Evolutionary conservation across 35 echinoderm and acorn worm genomes (phyloP), one percentile per base, ranked within the genome.

Genomic region (Heliocidaris tuberculata): DNA sequence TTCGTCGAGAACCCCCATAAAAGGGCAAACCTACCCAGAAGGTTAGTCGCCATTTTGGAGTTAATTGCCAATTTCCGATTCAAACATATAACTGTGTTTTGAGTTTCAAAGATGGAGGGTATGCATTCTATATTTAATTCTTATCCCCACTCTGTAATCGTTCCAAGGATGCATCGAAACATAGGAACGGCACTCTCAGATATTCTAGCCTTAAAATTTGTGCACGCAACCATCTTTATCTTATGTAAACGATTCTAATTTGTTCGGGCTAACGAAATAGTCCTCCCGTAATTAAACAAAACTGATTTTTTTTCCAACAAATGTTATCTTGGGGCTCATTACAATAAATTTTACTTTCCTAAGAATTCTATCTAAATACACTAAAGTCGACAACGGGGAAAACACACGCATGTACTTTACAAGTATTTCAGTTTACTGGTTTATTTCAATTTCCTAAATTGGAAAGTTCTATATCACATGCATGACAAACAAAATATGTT

Each of bases 51-150:
- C 15, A 89, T 47, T 89, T 48, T 16, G 31, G 31, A 89, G 11
- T 35, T 89, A 89, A 89, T 89, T 89, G 87, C 87, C 87, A 89
- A 89, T 89, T 89, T 89, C 87, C 87, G 87, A 47, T 48, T 89
- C 87, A 24, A 19, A 78, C 65, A 56, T 56, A 9, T 56, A 56
- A 56, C 11, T 78, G 65, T 19, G 27, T n/a, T 78, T 78, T 78
- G 65, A 78, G 65, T 27, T 7, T 24, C 65, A 78, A 7, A 78
- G 19, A 78, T n/a, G 27, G 65, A 78, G 21, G 27, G 19, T 19
- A n/a, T 78, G 65, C 19, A 42, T 42, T 27, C 27, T 78, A 27
- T 19, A 78, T n/a, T 7, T 6, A 24, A 27, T 21, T 78, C 65
- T 78, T 78, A 78, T 29, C 65, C 24, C 65, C 3, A 27, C 65